phyloP scores from a whole-genome alignment of 2,888 invertebrate species.

The Drosophila kambysellisi region DNA sequence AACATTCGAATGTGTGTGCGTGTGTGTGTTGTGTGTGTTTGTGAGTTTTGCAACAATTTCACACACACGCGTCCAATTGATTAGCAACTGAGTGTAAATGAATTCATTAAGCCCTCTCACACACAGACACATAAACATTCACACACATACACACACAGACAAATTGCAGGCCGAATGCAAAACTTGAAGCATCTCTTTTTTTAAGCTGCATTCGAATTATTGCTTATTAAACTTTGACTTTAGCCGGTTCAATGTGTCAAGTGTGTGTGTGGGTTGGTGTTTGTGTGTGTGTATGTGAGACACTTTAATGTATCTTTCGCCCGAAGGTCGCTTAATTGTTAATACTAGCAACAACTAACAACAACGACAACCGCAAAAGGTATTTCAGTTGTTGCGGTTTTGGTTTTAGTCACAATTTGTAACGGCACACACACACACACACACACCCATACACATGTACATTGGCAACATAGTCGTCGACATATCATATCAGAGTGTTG shows the following conservation, averaged over 20 bases:
- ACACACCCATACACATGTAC: neutral
- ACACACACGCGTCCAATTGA: slow-evolving; percentile 69
- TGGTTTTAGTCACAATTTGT: slow-evolving; percentile 3
- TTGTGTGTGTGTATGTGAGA: neutral
- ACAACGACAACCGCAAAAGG: slow-evolving; percentile 34
- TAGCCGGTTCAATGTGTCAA: slow-evolving; percentile 36
- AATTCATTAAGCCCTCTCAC: slow-evolving; percentile 60
- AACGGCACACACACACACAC: neutral
- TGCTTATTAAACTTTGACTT: slow-evolving; percentile 66
- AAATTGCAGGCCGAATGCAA: slow-evolving; percentile 47
- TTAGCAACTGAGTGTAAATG: slow-evolving; percentile 74
- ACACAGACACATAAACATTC: neutral
- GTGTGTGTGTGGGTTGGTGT: neutral
- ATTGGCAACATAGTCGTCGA: slow-evolving; percentile 44
- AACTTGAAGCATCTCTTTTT: slow-evolving; percentile 4
- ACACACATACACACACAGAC: neutral
- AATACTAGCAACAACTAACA: neutral
- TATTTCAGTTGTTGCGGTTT: slow-evolving; percentile 46
- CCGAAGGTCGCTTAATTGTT: slow-evolving; percentile 32
- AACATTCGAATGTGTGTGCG: neutral
- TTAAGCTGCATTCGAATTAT: slow-evolving; percentile 57
- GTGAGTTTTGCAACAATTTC: slow-evolving; percentile 43
- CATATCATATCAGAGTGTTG: slow-evolving; percentile 30
- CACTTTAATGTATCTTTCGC: neutral
- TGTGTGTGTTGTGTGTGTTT: slow-evolving; percentile 1